phyloP scores from a whole-genome alignment of 2,888 invertebrate species.

The Apomyelois bistriatella region DNA sequence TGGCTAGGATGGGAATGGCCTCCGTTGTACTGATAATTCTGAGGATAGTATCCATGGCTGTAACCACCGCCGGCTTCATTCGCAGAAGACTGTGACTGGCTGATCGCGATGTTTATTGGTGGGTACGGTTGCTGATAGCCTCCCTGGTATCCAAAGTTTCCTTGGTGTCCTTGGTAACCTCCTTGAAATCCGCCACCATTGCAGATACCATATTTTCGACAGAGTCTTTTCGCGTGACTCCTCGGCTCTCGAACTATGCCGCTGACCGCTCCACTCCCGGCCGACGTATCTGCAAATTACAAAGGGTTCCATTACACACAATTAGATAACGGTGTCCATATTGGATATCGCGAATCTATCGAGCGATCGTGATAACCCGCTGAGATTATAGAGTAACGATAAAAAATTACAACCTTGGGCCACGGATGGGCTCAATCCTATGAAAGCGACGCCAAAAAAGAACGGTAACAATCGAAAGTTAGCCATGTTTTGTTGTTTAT shows the following conservation, averaged over 20 bases:
- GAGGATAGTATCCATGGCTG: slow-evolving; percentile 45
- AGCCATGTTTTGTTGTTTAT: slow-evolving; percentile 46
- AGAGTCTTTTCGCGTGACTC: slow-evolving; percentile 43
- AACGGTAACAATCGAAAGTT: slow-evolving; percentile 36
- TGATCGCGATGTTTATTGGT: slow-evolving; percentile 68
- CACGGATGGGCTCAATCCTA: slow-evolving; percentile 36
- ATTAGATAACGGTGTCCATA: slow-evolving; percentile 39
- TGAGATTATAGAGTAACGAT: slow-evolving; percentile 38
- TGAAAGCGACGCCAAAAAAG: slow-evolving; percentile 36
- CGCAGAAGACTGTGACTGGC: slow-evolving; percentile 66
- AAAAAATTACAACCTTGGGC: slow-evolving; percentile 57
- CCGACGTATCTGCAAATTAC: slow-evolving; percentile 34
- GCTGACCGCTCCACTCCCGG: slow-evolving; percentile 26
- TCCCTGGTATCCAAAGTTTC: slow-evolving; percentile 27
- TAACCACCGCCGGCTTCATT: slow-evolving; percentile 57
- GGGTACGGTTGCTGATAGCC: slow-evolving; percentile 33
- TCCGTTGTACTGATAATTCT: slow-evolving; percentile 47
- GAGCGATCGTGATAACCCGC: slow-evolving; percentile 32
- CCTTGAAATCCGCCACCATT: slow-evolving; percentile 24
- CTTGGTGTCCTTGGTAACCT: slow-evolving; percentile 26
- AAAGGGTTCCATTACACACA: slow-evolving; percentile 33
- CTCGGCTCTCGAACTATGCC: slow-evolving; percentile 38
- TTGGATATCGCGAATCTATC: slow-evolving; percentile 35
- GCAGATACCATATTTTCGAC: slow-evolving; percentile 53
- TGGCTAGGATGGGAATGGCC: slow-evolving; percentile 23